Conservation (phyloP, 2,113 vertebrate species). For the Otolemur garnettii region DNA sequence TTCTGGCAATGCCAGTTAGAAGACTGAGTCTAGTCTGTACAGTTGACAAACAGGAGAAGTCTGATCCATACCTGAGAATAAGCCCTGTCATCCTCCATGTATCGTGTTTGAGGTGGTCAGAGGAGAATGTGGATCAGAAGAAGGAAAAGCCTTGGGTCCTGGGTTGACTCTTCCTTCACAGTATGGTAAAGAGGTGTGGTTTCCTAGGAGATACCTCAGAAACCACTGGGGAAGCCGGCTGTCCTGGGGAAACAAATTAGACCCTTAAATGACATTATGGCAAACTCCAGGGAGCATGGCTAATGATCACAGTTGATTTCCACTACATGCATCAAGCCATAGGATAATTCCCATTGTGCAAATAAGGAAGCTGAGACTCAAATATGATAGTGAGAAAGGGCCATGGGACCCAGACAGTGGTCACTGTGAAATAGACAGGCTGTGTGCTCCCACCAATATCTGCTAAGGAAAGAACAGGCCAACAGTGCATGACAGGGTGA, state of each 20-base stretch:
- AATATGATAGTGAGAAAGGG: too few relatives aligned
- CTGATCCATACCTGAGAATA: not conserved
- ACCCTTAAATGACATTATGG: not conserved
- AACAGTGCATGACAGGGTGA: too few relatives aligned
- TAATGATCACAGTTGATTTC: too few relatives aligned
- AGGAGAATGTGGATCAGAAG: not conserved
- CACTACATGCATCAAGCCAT: too few relatives aligned
- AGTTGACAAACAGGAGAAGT: not conserved
- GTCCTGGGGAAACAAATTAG: slow-evolving; percentile 12
- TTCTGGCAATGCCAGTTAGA: not conserved
- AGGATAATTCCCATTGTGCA: too few relatives aligned
- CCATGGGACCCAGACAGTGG: too few relatives aligned
- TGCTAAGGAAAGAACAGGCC: too few relatives aligned
- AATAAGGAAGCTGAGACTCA: too few relatives aligned
- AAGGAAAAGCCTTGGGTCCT: not conserved
- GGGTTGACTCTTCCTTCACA: not conserved
- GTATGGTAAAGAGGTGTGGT: not conserved
- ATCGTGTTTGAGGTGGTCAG: not conserved
- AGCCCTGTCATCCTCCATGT: not conserved
- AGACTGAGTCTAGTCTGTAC: not conserved
- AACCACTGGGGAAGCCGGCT: not conserved
- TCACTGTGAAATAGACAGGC: too few relatives aligned
- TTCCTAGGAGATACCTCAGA: not conserved
- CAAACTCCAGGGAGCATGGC: too few relatives aligned
- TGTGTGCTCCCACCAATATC: too few relatives aligned